phyloP scores from a whole-genome alignment of 2,888 invertebrate species.

The Gasteruption jaculator region DNA sequence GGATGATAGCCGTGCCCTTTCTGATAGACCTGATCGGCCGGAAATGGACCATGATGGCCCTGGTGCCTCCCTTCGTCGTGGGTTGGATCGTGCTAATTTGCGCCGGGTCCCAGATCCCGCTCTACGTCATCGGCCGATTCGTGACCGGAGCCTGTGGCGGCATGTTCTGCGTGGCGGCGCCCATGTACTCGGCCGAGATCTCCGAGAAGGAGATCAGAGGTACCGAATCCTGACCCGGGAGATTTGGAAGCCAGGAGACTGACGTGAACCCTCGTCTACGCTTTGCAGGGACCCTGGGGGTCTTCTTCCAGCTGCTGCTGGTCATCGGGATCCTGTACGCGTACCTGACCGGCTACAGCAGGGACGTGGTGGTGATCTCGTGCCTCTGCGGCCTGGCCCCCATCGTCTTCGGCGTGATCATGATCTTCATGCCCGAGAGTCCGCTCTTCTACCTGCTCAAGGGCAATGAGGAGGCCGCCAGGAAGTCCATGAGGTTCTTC shows the following conservation, averaged over 20 bases:
- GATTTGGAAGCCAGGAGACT: not conserved
- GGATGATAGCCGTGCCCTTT: conserved; percentile 38
- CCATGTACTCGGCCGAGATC: conserved; percentile 80
- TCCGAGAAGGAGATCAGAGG: conserved; percentile 74
- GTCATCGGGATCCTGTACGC: conserved; percentile 76
- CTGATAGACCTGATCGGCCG: conserved; percentile 67
- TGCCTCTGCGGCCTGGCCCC: conserved; percentile 61
- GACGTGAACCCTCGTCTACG: too few species aligned
- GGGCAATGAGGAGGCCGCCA: conserved; percentile 61
- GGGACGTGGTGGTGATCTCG: conserved; percentile 57
- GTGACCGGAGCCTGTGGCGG: conserved; percentile 72
- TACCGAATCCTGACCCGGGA: conserved; percentile 16
- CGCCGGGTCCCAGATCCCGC: conserved; percentile 57
- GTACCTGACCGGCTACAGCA: conserved; percentile 58
- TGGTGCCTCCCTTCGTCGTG: conserved; percentile 61
- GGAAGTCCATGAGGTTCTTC: conserved; percentile 63
- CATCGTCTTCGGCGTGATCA: conserved; percentile 62
- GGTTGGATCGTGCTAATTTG: conserved; percentile 70
- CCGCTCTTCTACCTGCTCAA: conserved; percentile 67
- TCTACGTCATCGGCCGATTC: conserved; percentile 60
- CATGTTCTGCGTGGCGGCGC: conserved; percentile 74
- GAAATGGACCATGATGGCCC: conserved; percentile 62
- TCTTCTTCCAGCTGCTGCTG: conserved; percentile 79
- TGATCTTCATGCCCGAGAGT: conserved; percentile 81
- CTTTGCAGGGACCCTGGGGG: conserved; percentile 74